Base-by-base conservation (phyloP, 2,888 invertebrate species). In the Aleiodes leptofemur region DNA sequence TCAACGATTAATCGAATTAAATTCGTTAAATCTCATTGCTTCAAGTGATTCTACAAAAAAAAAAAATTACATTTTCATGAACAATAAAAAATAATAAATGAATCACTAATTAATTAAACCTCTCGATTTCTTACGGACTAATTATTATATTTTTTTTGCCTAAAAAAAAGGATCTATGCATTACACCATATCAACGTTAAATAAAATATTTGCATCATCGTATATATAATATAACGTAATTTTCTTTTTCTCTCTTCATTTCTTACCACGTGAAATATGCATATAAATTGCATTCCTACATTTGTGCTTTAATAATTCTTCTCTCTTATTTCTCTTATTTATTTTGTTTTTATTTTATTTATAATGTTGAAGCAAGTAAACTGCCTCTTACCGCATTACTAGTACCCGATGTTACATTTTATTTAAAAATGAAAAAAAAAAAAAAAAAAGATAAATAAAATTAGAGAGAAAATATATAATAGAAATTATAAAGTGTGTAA, bases 361-460 rank as follows among this genome's bases (percentile, higher is more conserved):
- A 77, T 74, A 59, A 78, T 76, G 76, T 82, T 83, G 83, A 85
- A 84, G 81, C 81, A 81, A 1, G 5, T 83, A 82, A 81, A 76
- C 23, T 78, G 81, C 69, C 48, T 77, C 79, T 82, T 84, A 83
- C 79, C 82, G 81, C 81, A 72, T 84, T 85, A 78, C 82, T 86
- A 85, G 81, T 86, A 87, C 86, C 86, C 85, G 86, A 83, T 83
- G 83, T 86, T 87, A 87, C 81, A 85, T 72, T 72, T 84, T 23
- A 23, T 23, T 23, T 23, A 23, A 23, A 23, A 23, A 23, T 23
- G 23, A 84, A 83, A 82, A 14, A 31, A n/a, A 48, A 64, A 64
- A 16, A 43, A 48, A 66, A 50, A 11, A 66, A 66, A 23, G 34
- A 34, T 34, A 34, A 34, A 34, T 34, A 34, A 34, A 34, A 34